Conservation (phyloP, 1,140 invertebrate genomes). For the Homarus americanus region DNA sequence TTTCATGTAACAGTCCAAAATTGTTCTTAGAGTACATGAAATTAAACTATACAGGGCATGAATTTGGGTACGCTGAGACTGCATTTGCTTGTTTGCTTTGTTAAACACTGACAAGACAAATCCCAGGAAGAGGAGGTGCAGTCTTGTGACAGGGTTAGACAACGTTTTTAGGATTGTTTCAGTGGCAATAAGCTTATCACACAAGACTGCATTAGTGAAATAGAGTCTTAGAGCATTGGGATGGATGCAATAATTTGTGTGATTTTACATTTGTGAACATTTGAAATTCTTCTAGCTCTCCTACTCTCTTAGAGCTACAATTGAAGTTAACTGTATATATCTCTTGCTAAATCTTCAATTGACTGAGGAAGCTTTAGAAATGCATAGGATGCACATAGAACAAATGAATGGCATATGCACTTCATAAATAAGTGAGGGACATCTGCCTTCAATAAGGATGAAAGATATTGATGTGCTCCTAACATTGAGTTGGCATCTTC, state of each 20-base stretch:
- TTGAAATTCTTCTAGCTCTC: constrained; percentile 33
- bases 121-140: not conserved
- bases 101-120: constrained; percentile 38
- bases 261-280: constrained; percentile 29
- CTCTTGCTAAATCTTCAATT: no score
- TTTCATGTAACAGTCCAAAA: constrained; percentile 32
- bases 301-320: not conserved
- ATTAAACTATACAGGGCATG: constrained; percentile 28
- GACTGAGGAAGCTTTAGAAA: constrained; percentile 17
- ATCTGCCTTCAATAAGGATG: constrained; percentile 44
- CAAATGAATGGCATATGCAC: constrained; percentile 74
- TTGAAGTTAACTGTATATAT: constrained; percentile 42
- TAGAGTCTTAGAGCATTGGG: constrained; percentile 23
- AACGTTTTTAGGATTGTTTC: constrained; percentile 16
- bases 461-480: constrained; percentile 55
- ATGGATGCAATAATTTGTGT: constrained; percentile 29
- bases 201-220: constrained; percentile 34
- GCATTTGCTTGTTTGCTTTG: constrained; percentile 33
- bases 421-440: constrained; percentile 64
- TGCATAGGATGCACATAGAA: constrained; percentile 56
- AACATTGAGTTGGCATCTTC: constrained; percentile 69
- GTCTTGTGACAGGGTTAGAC: not conserved
- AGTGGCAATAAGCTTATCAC: constrained; percentile 6
- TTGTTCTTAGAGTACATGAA: constrained; percentile 25
- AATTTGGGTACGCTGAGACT: constrained; percentile 16